phyloP scores from a whole-genome alignment of 2,888 invertebrate genomes.

The Protodeltote pygarga region DNA sequence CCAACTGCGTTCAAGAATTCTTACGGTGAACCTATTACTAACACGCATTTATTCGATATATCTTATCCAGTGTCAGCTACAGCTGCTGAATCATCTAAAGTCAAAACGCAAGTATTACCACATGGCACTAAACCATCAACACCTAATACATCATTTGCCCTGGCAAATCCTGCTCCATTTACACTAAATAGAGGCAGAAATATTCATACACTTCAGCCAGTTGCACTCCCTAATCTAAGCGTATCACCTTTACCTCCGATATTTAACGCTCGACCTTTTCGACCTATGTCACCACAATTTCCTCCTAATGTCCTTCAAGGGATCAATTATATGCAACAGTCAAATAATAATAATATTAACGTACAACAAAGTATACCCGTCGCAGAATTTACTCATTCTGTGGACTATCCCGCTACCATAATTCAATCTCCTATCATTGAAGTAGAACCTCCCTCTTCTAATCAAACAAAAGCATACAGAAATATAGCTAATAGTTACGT shows the following conservation, averaged over 20 bases:
- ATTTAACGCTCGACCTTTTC: slow-evolving; percentile 88
- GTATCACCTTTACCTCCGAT: slow-evolving; percentile 88
- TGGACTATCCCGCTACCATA: slow-evolving; percentile 91
- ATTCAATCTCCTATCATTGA: slow-evolving; percentile 91
- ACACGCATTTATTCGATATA: slow-evolving; percentile 66
- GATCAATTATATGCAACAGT: slow-evolving; percentile 67
- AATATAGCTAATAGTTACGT: slow-evolving; percentile 75
- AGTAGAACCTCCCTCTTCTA: slow-evolving; percentile 73
- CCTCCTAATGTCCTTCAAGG: slow-evolving; percentile 63
- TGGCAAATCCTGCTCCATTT: slow-evolving; percentile 80
- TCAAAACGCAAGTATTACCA: slow-evolving; percentile 75
- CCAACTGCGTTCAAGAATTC: slow-evolving; percentile 78
- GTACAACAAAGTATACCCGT: slow-evolving; percentile 89
- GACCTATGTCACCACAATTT: slow-evolving; percentile 63
- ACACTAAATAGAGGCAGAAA: slow-evolving; percentile 78
- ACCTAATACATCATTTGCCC: slow-evolving; percentile 70
- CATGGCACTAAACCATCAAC: slow-evolving; percentile 54
- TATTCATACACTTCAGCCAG: slow-evolving; percentile 84
- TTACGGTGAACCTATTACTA: slow-evolving; percentile 77
- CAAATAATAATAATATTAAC: slow-evolving; percentile 78
- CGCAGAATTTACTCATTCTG: slow-evolving; percentile 89
- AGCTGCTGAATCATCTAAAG: slow-evolving; percentile 77
- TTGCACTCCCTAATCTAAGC: slow-evolving; percentile 89
- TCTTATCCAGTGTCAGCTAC: slow-evolving; percentile 74
- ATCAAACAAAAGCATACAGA: slow-evolving; percentile 75